Base-by-base conservation (phyloP, 2,113 vertebrate genomes). In the Donacobius atricapilla region DNA sequence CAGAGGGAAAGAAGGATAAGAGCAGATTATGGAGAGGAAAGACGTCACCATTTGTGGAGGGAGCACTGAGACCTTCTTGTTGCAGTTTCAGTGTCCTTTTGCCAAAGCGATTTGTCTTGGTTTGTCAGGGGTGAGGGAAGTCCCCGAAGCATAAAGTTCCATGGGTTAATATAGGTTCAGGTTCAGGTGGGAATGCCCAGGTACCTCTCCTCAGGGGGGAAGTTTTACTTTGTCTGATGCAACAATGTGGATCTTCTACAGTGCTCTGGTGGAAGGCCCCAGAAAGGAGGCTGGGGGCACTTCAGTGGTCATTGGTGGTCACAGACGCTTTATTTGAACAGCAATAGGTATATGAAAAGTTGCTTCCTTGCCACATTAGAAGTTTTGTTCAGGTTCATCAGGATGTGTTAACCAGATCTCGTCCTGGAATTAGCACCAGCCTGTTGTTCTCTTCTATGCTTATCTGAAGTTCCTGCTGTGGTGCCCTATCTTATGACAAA, bases 171-270 rank as follows among this genome's bases (percentile, higher is more conserved):
- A 40, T 7, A 14, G 6, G 28, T 40, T 57, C 39, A 37, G 20
- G 13, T 56, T 45, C 35, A n/a, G 18, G 14, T 57, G 28, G 53
- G 23, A 69, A 37, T n/a, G 23, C 7, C 22, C 21, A 31, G 3
- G 16, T 16, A 25, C 5, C 28, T 39, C 30, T 12, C 11, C 14
- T 48, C 18, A 47, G 22, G 6, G 18, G 27, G 14, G 3, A 58
- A 7, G 11, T 33, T 81, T 48, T 15, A n/a, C 18, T 6, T 4
- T 57, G 22, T 28, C n/a, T 27, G 30, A 28, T 69, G 35, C 9
- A 18, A 4, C 25, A 28, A 28, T 39, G n/a, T 47, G n/a, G 22
- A 11, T 69, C 5, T 69, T 48, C 13, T 0, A 0, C 28, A 40
- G 30, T 48, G 22, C 14, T 27, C 64, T 39, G n/a, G 9, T 40